These are phyloP conservation scores for Heliconius hewitsoni DNA, from an alignment of 1,140 invertebrate genomes.

Conservation along the genomic window DNA sequence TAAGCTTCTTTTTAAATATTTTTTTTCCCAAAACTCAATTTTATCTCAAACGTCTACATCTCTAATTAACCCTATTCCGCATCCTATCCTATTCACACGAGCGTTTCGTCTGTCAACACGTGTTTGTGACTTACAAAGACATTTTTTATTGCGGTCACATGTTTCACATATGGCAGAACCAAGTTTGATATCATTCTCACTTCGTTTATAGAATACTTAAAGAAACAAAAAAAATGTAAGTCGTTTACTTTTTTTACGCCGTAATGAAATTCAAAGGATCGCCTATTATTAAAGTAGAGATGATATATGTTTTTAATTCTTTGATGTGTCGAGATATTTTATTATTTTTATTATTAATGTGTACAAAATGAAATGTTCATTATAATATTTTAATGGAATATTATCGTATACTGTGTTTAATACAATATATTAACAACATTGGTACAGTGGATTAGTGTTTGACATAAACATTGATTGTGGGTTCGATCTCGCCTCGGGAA, in stretches of 20 bases:
- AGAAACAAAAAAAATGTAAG: neutral
- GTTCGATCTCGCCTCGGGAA: too few species aligned
- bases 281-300: neutral
- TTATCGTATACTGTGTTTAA: neutral
- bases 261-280: conserved; percentile 6
- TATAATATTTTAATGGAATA: neutral
- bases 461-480: too few species aligned
- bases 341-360: neutral
- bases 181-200: conserved; percentile 43
- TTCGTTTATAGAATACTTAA: conserved; percentile 16
- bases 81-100: conserved; percentile 32
- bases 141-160: conserved; percentile 42
- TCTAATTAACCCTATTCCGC: conserved; percentile 30
- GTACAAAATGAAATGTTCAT: neutral
- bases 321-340: neutral
- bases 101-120: conserved; percentile 39
- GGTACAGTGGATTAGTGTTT: too few species aligned
- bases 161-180: conserved; percentile 35
- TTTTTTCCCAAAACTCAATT: neutral
- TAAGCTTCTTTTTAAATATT: neutral
- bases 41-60: neutral
- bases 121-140: conserved; percentile 36
- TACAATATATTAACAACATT: neutral
- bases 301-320: neutral
- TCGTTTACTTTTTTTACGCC: neutral